Percentiles rank a stretch among this genome's conserved stretches.
phyloP scores from a whole-genome alignment of 2,797 vertebrate genomes.

The Gallinago solitaria region DNA sequence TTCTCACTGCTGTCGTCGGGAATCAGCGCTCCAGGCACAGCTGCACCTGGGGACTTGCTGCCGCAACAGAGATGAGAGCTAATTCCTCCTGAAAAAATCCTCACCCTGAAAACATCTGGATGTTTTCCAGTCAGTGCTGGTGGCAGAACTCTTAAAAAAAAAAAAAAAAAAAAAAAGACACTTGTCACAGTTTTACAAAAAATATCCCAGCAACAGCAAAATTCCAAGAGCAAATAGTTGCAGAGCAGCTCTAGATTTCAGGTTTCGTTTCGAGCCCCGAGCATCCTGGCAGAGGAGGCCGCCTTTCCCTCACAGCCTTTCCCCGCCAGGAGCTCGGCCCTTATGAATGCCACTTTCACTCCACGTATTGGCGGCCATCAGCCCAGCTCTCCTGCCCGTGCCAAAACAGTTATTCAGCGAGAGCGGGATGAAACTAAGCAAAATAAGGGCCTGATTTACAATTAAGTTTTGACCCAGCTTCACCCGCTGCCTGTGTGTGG shows the following conservation, averaged over 20 bases:
- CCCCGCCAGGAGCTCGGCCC: background rate
- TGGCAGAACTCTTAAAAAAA: background rate
- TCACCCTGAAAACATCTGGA: background rate
- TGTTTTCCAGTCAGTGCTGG: background rate
- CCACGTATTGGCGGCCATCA: background rate
- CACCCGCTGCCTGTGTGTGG: constrained; percentile 10
- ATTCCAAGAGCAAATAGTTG: background rate
- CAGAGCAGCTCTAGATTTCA: background rate
- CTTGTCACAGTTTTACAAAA: too few relatives aligned
- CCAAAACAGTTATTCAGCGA: background rate
- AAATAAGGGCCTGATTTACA: constrained; percentile 43
- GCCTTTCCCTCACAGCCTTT: background rate
- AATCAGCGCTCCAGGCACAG: background rate
- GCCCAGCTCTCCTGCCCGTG: background rate
- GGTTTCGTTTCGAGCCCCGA: fast-evolving
- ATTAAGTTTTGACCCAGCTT: background rate
- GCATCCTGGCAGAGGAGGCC: background rate
- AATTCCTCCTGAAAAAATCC: background rate
- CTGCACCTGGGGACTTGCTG: background rate
- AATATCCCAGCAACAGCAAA: background rate
- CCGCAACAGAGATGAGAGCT: background rate
- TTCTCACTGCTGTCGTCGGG: background rate
- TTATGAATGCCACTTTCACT: constrained; percentile 56
- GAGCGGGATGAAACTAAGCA: background rate
- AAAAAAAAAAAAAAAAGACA: background rate